phyloP scores from a whole-genome alignment of 1,140 invertebrate species.

The Rhopalosiphum maidis region DNA sequence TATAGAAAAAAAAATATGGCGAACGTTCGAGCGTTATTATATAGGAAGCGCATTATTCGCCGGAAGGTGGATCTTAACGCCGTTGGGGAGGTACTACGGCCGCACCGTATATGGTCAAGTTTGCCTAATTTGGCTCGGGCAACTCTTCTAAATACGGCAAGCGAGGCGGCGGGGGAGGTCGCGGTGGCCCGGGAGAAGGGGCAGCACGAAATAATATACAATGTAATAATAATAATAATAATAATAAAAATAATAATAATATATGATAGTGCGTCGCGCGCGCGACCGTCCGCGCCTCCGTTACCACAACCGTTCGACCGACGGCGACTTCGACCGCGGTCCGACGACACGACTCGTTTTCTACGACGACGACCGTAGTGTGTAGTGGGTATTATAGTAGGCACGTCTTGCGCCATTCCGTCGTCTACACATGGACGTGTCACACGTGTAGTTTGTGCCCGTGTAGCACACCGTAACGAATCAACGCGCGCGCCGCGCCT shows the following conservation, averaged over 20 bases:
- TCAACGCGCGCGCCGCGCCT: not conserved
- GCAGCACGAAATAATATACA: constrained; percentile 36
- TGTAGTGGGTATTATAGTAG: constrained; percentile 4
- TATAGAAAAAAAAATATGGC: constrained; percentile 40
- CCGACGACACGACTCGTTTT: constrained; percentile 19
- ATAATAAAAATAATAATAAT: not conserved
- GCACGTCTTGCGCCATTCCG: constrained; percentile 38
- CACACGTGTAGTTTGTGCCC: constrained; percentile 23
- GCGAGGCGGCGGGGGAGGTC: constrained; percentile 53
- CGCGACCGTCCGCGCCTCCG: constrained; percentile 39
- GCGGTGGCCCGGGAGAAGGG: constrained; percentile 54
- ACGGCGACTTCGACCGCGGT: constrained; percentile 15
- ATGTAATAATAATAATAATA: constrained; percentile 43
- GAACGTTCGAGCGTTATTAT: not conserved
- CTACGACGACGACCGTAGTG: not conserved
- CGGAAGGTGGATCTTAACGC: constrained; percentile 57
- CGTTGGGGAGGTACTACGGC: constrained; percentile 58
- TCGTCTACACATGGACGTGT: constrained; percentile 43
- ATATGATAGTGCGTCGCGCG: not conserved
- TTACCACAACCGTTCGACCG: constrained; percentile 49
- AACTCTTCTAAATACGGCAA: constrained; percentile 63
- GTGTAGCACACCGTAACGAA: not conserved
- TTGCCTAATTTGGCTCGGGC: constrained; percentile 64
- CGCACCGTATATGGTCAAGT: constrained; percentile 62
- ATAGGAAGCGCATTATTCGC: constrained; percentile 57